Evolutionary conservation across 2,888 invertebrate genomes (phyloP), one percentile per base, ranked within the genome.

Genomic region (Orthonevra nobilis): DNA sequence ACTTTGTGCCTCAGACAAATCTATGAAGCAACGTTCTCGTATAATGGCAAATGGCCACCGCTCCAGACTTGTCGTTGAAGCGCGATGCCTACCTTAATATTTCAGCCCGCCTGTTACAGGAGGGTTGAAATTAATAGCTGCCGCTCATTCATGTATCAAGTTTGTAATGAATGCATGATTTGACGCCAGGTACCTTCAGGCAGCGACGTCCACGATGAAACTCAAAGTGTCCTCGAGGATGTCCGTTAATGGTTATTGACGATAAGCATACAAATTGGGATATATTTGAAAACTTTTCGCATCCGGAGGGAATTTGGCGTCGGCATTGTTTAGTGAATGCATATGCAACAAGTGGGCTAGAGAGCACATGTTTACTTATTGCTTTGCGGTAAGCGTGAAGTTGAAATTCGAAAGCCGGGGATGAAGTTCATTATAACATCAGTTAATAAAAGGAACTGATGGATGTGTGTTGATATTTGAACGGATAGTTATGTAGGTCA

Each of bases 321-420:
- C 10, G n/a, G n/a, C n/a, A n/a, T 17, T 26, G 36, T 38, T 28
- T 26, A 10, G 3, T 12, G 15, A 64, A 44, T 52, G 9, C 20
- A 30, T 17, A 34, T 54, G 54, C 66, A 66, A 66, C 66, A 66
- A 66, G 66, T 66, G 54, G 42, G 12, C n/a, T n/a, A n/a, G n/a
- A n/a, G n/a, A n/a, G n/a, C n/a, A n/a, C n/a, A n/a, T n/a, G n/a
- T n/a, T n/a, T n/a, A n/a, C n/a, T n/a, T n/a, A n/a, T n/a, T n/a
- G n/a, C n/a, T n/a, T n/a, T n/a, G n/a, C n/a, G n/a, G n/a, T n/a
- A n/a, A n/a, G n/a, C n/a, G n/a, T n/a, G n/a, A n/a, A n/a, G n/a
- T n/a, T n/a, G n/a, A n/a, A n/a, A n/a, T n/a, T n/a, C n/a, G n/a
- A n/a, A n/a, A n/a, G n/a, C n/a, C n/a, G n/a, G n/a, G n/a, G n/a